Conservation (phyloP, 2,113 vertebrate genomes). For the Burhinus oedicnemus region DNA sequence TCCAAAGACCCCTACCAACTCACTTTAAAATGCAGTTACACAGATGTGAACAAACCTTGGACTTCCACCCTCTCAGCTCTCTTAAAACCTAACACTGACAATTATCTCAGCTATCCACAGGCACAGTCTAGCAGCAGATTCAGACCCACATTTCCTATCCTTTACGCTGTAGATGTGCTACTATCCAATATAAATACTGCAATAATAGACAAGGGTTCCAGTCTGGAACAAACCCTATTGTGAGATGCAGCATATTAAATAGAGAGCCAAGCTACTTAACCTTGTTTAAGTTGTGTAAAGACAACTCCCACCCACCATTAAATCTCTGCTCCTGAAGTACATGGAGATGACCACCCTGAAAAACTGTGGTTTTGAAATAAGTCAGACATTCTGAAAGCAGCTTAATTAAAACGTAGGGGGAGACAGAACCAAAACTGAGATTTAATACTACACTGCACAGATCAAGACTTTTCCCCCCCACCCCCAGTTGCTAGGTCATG, state of each 20-base stretch:
- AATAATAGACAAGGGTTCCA: background rate
- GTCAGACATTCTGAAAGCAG: background rate
- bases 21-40: background rate
- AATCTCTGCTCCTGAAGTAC: background rate
- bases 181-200: background rate
- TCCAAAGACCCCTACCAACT: background rate
- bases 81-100: background rate
- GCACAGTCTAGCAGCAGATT: background rate
- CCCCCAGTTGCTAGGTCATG: background rate
- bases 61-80: background rate
- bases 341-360: rapidly evolving
- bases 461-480: background rate
- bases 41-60: background rate
- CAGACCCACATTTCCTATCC: background rate
- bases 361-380: background rate
- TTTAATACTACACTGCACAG: background rate
- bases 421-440: background rate
- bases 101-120: background rate
- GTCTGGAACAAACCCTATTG: background rate
- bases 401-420: background rate
- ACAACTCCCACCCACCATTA: background rate
- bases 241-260: background rate
- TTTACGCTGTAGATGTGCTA: rapidly evolving
- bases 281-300: background rate
- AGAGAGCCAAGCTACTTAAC: background rate